Evolutionary conservation across 2,113 vertebrate species (phyloP), one percentile per base, ranked within the genome.

Genomic region (Grus americana): DNA sequence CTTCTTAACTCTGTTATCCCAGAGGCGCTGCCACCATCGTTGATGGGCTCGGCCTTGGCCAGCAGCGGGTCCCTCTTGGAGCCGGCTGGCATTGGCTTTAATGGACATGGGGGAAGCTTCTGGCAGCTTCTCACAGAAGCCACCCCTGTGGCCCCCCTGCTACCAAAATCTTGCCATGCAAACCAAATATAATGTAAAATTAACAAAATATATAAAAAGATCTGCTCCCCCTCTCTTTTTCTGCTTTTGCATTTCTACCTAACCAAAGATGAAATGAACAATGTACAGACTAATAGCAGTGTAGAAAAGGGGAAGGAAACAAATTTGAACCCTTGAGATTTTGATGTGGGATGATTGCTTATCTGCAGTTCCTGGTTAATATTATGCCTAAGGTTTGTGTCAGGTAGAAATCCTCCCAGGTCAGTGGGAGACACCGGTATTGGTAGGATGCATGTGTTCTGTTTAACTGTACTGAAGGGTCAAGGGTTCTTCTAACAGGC

Each of bases 391-490:
- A 61, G 46, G 36, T 70, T 76, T 84, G 15, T 54, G 15, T 27
- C 2, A 1, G 47, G 40, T 38, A 80, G 76, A 80, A 94, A 73
- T 24, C 9, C 2, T 1, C 63, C 68, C n/a, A 62, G 29, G 21
- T 46, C 36, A 3, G 0, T 22, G 29, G 14, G 19, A n/a, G 22
- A 32, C 14, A 26, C 3, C 22, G 22, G 5, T 26, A 36, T 15
- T 79, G 14, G 15, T 44, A 36, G 47, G 15, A 78, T 38, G 34
- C 4, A 4, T 10, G 6, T n/a, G 40, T 68, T 86, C 44, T 61
- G 6, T 59, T 70, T 44, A 50, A 30, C 9, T 49, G 4, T 29
- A 16, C 27, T 49, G 42, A 66, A 63, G 3, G 6, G 10, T 44
- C 22, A 70, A 73, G 27, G 5, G 4, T 63, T 80, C 46, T 68